Conservation (phyloP, 2,888 invertebrate species). For the Orchesellides sinensis region DNA sequence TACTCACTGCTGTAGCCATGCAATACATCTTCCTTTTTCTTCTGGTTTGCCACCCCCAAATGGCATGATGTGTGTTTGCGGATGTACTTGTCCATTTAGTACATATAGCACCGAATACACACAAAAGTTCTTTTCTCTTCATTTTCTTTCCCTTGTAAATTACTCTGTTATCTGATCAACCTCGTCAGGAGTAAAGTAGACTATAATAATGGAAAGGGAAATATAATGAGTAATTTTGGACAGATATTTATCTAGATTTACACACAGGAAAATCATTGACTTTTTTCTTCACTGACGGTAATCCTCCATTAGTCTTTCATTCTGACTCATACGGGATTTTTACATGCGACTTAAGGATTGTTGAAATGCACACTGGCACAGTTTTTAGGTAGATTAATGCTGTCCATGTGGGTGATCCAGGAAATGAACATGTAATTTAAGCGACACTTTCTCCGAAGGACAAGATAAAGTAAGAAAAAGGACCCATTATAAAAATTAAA, state of each 20-base stretch:
- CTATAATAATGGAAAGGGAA: constrained; percentile 26
- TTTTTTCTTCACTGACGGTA: neutral
- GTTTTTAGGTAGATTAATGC: constrained; percentile 9
- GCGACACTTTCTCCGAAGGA: neutral
- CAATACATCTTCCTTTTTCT: constrained; percentile 7
- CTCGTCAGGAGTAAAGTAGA: constrained; percentile 20
- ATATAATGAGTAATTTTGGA: constrained; percentile 39
- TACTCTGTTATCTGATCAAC: constrained; percentile 58
- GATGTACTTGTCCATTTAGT: neutral
- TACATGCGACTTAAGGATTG: neutral
- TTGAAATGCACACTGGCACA: neutral
- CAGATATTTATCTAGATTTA: constrained; percentile 21
- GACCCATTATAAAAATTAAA: constrained; percentile 55
- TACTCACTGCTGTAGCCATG: neutral
- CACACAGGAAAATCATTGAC: neutral
- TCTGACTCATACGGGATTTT: neutral
- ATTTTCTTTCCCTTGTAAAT: constrained; percentile 38
- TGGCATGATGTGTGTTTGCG: constrained; percentile 1
- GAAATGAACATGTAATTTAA: neutral
- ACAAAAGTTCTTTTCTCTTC: constrained; percentile 1
- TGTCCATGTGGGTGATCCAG: neutral
- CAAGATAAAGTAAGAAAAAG: neutral
- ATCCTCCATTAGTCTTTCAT: neutral
- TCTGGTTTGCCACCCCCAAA: constrained; percentile 30
- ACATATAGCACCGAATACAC: neutral